Percentiles rank a stretch among this genome's conserved stretches.
phyloP scores from a whole-genome alignment of 2,888 invertebrate species.

The Drosophila putrida region DNA sequence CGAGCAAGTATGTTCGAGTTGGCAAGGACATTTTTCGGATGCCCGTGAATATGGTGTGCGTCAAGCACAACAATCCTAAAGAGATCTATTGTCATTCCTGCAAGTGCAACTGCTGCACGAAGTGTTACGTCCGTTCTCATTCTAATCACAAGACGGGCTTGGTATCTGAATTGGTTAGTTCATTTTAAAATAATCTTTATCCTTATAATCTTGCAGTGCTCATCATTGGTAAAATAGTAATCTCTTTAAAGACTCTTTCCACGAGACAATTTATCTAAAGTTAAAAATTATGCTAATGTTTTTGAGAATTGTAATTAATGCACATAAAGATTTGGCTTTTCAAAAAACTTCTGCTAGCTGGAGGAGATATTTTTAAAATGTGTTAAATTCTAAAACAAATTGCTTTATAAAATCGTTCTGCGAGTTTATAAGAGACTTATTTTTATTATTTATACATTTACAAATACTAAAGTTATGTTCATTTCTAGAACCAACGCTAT shows the following conservation, averaged over 20 bases:
- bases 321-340: too few species aligned
- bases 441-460: neutral
- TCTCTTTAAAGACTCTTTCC: too few species aligned
- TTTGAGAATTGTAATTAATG: too few species aligned
- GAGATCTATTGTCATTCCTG: slow-evolving; percentile 65
- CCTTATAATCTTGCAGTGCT: neutral
- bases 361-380: too few species aligned
- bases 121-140: slow-evolving; percentile 66
- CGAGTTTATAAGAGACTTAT: neutral
- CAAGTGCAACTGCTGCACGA: slow-evolving; percentile 49
- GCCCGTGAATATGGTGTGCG: slow-evolving; percentile 60
- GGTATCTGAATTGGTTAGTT: slow-evolving; percentile 40
- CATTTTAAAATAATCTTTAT: neutral
- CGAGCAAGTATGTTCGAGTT: slow-evolving; percentile 20
- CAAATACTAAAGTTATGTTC: slow-evolving; percentile 1
- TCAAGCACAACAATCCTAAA: slow-evolving; percentile 45
- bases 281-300: too few species aligned
- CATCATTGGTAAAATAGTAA: too few species aligned
- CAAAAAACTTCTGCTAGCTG: too few species aligned
- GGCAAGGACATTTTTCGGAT: slow-evolving; percentile 42
- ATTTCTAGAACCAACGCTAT: slow-evolving; percentile 48
- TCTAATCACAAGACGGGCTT: slow-evolving; percentile 42
- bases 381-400: too few species aligned
- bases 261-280: too few species aligned
- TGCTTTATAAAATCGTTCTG: neutral